Evolutionary conservation across 2,888 invertebrate genomes (phyloP).

Genomic region (Chloroclysta siterata): DNA sequence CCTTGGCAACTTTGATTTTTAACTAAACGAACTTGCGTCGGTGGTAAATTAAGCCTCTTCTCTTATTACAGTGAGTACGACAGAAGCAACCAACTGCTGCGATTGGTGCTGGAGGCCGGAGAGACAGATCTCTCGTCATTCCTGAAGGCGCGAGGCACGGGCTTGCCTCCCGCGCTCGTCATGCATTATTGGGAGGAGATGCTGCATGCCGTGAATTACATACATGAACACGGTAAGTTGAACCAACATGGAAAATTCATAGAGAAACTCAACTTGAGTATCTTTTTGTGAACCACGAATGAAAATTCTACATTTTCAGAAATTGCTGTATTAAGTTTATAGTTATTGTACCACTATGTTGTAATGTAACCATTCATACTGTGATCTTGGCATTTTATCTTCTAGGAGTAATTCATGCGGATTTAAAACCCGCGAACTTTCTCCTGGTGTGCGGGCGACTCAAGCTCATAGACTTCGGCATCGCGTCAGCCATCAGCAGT

Average conservation of each 20-base stretch:
- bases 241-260: too few species aligned
- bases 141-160: constrained; percentile 85
- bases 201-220: constrained; percentile 94
- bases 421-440: constrained; percentile 98
- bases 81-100: constrained; percentile 87
- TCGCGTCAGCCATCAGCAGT: constrained; percentile 93
- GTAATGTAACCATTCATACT: too few species aligned
- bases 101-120: constrained; percentile 96
- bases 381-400: too few species aligned
- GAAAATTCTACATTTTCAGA: too few species aligned
- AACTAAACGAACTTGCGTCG: too few species aligned
- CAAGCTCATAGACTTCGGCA: constrained; percentile 99
- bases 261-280: too few species aligned
- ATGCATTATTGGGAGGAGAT: constrained; percentile 97
- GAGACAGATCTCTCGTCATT: constrained; percentile 94
- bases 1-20: too few species aligned
- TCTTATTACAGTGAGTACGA: constrained; percentile 87
- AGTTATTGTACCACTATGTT: too few species aligned
- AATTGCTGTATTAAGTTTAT: too few species aligned
- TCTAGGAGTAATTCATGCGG: constrained; percentile 96
- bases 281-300: too few species aligned
- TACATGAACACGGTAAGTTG: constrained; percentile 92
- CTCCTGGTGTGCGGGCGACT: constrained; percentile 92
- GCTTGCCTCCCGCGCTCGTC: constrained; percentile 90
- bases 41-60: not conserved